Evolutionary conservation across 2,113 vertebrate species (phyloP), one percentile per base, ranked within the genome.

Genomic region (Erythrolamprus reginae): DNA sequence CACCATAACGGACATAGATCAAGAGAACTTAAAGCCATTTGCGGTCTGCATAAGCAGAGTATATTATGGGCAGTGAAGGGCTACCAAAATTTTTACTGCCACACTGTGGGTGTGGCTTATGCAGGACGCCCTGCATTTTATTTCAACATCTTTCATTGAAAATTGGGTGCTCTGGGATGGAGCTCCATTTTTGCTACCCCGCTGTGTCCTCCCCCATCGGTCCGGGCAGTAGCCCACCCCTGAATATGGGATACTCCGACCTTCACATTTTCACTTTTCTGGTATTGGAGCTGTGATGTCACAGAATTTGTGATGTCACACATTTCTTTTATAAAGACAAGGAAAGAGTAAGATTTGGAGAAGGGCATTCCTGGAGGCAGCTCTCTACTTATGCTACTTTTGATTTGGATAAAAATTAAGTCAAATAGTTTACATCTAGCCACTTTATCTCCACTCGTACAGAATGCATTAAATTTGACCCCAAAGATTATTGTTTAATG

Each of bases 391-490:
- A 33, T 24, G 84, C 23, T 48, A 58, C 56, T 56, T 89, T 89
- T 89, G 13, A 2, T 52, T 52, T 82, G 45, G 45, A 58, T 38
- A 26, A 23, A 24, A 26, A 47, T 24, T 38, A 82, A 38, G 50
- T 13, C n/a, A 47, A 55, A 33, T 26, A 13, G 3, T 56, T 87
- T 56, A 21, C 33, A 56, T 61, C 28, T 4, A 38, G 45, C 24
- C 28, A 33, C 33, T 77, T 19, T 77, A 42, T 77, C 1, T 2
- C 38, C n/a, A 21, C 9, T 5, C 10, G 17, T 42, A 10, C 26
- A 33, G 51, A 17, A 84, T 15, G 12, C 88, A 83, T 88, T 93
- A 90, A 90, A 48, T 92, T 93, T 92, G 89, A 86, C 92, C 85
- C 61, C 86, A 86, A 93, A 87, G 88, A 21, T 26, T 90, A 93